A percentile compares a stretch with the other conserved stretches of the same genome.
These are phyloP conservation scores for Agapornis canus DNA, from an alignment of 2,797 vertebrate species.

Conservation along the genomic window DNA sequence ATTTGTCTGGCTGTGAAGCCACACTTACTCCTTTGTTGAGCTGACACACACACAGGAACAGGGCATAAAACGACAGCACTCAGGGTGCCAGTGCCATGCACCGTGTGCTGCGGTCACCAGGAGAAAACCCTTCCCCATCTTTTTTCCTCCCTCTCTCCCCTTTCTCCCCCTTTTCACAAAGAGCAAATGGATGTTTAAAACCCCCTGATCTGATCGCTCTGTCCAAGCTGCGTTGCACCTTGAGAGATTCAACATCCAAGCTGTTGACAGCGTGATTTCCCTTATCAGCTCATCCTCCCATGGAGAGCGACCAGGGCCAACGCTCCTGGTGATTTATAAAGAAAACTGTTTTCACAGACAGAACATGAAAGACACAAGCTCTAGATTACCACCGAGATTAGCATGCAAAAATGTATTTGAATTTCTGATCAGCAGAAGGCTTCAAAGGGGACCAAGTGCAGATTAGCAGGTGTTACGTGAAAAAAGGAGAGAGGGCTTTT, in stretches of 20 bases:
- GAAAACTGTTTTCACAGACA: constrained; percentile 84
- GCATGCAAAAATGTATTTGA: constrained; percentile 90
- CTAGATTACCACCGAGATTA: constrained; percentile 90
- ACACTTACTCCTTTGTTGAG: not conserved
- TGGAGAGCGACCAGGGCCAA: not conserved
- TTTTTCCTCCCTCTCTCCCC: too few relatives aligned
- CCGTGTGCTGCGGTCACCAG: fast-evolving
- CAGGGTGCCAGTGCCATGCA: not conserved
- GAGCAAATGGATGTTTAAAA: not conserved
- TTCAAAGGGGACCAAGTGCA: constrained; percentile 84
- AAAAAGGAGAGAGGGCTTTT: constrained; percentile 78
- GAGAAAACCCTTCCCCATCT: not conserved
- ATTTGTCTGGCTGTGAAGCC: not conserved
- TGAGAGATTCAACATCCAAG: not conserved
- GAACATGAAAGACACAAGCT: constrained; percentile 78
- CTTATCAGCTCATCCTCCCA: not conserved
- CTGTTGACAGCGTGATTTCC: not conserved
- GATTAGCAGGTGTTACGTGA: constrained; percentile 91
- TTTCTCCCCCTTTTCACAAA: not conserved
- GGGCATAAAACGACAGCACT: not conserved
- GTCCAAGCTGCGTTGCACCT: not conserved
- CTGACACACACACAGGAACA: fast-evolving
- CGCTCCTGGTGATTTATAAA: constrained; percentile 54
- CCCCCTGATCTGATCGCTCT: not conserved
- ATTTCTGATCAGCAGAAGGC: constrained; percentile 85